These are phyloP conservation scores for Centropus bengalensis DNA, from an alignment of 2,113 vertebrate species.

Conservation along the genomic window DNA sequence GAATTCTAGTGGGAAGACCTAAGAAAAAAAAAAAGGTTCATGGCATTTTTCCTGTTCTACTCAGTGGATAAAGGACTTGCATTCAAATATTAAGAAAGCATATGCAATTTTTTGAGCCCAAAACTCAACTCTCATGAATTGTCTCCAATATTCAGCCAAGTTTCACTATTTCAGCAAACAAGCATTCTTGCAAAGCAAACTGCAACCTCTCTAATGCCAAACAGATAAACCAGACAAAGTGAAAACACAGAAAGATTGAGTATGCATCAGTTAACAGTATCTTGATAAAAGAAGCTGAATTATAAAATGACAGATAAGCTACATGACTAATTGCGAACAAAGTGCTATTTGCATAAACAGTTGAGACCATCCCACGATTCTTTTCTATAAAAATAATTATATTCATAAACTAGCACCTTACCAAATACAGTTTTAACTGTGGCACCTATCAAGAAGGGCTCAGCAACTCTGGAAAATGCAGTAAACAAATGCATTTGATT, in stretches of 20 bases:
- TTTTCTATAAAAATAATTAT: not conserved
- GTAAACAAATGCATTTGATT: not conserved
- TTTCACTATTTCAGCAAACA: not conserved
- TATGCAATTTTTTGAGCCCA: not conserved
- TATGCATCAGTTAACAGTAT: not conserved
- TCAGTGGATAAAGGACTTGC: not conserved
- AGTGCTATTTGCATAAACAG: not conserved
- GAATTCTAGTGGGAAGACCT: not conserved
- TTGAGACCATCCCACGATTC: not conserved
- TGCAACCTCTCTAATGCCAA: not conserved
- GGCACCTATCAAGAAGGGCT: not conserved
- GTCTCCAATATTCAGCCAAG: not conserved
- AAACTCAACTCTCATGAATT: not conserved
- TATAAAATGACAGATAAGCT: not conserved
- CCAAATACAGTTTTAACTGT: not conserved
- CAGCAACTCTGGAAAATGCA: not conserved
- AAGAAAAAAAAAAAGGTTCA: not conserved
- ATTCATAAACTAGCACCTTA: not conserved
- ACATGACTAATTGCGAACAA: not conserved
- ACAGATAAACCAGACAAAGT: not conserved
- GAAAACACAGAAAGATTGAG: not conserved
- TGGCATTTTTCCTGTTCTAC: not conserved
- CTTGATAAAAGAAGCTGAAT: not conserved
- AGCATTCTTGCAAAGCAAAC: not conserved
- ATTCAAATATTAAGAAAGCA: not conserved